Evolutionary conservation across 2,113 vertebrate genomes (phyloP).

Genomic region (Emydura subglobosa): DNA sequence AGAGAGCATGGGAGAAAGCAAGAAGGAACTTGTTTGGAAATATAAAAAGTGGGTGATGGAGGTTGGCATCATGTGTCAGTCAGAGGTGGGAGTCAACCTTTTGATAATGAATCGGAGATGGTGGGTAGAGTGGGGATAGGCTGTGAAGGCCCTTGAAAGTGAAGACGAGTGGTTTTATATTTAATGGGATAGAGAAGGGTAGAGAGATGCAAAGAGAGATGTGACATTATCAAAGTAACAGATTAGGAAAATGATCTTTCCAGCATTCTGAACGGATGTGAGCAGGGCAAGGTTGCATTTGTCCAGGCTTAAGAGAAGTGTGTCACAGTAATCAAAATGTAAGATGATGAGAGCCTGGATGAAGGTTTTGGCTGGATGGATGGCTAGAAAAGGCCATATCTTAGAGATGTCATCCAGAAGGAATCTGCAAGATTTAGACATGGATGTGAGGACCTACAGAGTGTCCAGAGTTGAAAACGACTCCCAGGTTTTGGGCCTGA

Average conservation of each 20-base stretch:
- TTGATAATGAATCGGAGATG: not conserved
- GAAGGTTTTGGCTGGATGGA: not conserved
- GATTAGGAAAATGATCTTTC: not conserved
- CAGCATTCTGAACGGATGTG: not conserved
- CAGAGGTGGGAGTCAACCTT: not conserved
- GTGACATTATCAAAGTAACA: not conserved
- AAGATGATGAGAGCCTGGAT: not conserved
- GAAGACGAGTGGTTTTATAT: not conserved
- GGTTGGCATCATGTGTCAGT: not conserved
- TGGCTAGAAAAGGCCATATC: not conserved
- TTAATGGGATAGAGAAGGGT: not conserved
- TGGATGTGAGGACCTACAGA: not conserved
- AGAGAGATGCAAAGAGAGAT: not conserved
- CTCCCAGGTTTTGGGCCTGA: not conserved
- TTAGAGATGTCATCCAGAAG: not conserved
- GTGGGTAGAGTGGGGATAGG: not conserved
- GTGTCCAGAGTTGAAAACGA: not conserved
- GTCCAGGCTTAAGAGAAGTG: not conserved
- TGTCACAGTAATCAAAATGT: not conserved
- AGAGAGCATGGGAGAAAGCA: not conserved
- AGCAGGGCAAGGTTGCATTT: not conserved
- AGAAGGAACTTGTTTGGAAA: not conserved
- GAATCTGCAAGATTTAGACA: not conserved
- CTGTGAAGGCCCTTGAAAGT: not conserved
- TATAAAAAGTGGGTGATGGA: not conserved